Evolutionary conservation across 2,113 vertebrate species (phyloP).

Genomic region (Zingel zingel): DNA sequence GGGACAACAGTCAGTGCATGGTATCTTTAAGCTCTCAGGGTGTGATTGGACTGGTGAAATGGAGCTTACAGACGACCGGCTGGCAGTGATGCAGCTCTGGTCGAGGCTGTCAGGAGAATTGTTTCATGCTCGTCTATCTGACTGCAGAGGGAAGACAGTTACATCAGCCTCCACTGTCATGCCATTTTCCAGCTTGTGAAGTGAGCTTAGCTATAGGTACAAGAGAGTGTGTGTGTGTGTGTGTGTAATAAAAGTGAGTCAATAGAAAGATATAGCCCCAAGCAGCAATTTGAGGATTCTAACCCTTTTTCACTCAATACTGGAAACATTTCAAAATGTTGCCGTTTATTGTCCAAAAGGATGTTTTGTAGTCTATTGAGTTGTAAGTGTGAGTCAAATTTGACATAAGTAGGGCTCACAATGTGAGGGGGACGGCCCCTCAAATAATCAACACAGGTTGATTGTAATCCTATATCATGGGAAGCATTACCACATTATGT

Average conservation of each 20-base stretch:
- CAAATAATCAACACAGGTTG: too few species aligned
- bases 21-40: conserved; percentile 29
- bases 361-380: too few species aligned
- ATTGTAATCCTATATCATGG: too few species aligned
- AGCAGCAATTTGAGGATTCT: too few species aligned
- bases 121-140: conserved; percentile 60
- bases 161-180: conserved; percentile 37
- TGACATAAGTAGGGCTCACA: too few species aligned
- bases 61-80: conserved; percentile 44
- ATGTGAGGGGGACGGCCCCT: too few species aligned
- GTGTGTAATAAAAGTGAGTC: background rate
- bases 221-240: conserved; percentile 4
- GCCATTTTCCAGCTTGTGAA: conserved; percentile 51
- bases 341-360: too few species aligned
- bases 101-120: conserved; percentile 56
- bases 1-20: background rate
- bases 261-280: background rate
- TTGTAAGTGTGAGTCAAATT: too few species aligned
- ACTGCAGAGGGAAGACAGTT: conserved; percentile 43
- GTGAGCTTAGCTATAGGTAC: conserved; percentile 51
- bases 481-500: too few species aligned
- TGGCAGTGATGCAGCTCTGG: conserved; percentile 42
- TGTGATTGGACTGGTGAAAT: conserved; percentile 53
- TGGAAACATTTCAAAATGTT: too few species aligned
- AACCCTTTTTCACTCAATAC: too few species aligned